phyloP scores from a whole-genome alignment of 2,113 vertebrate genomes.

The Rallus limicola region DNA sequence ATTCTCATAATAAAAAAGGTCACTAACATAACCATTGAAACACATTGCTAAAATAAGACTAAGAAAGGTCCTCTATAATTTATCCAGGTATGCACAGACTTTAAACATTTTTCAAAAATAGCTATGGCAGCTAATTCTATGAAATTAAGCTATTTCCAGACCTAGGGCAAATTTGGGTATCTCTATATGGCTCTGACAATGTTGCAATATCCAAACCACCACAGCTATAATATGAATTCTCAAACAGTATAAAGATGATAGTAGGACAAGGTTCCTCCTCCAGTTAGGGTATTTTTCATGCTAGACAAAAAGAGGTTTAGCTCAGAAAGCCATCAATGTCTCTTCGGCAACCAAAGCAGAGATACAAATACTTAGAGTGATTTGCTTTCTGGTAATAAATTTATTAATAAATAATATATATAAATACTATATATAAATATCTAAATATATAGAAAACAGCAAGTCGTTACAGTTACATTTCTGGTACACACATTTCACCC shows the following conservation, averaged over 20 bases:
- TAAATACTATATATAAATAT: too few species aligned
- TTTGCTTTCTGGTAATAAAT: slow-evolving; percentile 2
- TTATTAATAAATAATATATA: too few species aligned
- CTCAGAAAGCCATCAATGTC: not conserved
- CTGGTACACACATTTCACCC: not conserved
- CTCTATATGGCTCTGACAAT: not conserved
- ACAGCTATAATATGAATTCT: not conserved
- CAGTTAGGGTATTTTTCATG: not conserved
- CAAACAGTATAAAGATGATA: not conserved
- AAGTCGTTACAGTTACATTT: not conserved
- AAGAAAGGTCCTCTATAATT: not conserved
- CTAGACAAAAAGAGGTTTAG: not conserved
- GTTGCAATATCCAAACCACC: not conserved
- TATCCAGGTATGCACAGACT: not conserved
- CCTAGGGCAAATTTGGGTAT: not conserved
- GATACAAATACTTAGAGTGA: not conserved
- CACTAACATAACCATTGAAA: not conserved
- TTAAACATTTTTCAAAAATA: not conserved
- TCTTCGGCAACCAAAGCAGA: slow-evolving; percentile 18
- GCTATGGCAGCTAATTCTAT: not conserved
- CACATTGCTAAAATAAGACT: not conserved
- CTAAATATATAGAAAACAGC: not conserved
- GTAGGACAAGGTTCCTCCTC: not conserved
- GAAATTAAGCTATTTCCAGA: not conserved
- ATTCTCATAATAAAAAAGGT: not conserved